Percentiles rank a stretch among this genome's conserved stretches.
These are phyloP conservation scores for Pteropus rufus DNA, from an alignment of 2,797 vertebrate genomes.

Conservation along the genomic window DNA sequence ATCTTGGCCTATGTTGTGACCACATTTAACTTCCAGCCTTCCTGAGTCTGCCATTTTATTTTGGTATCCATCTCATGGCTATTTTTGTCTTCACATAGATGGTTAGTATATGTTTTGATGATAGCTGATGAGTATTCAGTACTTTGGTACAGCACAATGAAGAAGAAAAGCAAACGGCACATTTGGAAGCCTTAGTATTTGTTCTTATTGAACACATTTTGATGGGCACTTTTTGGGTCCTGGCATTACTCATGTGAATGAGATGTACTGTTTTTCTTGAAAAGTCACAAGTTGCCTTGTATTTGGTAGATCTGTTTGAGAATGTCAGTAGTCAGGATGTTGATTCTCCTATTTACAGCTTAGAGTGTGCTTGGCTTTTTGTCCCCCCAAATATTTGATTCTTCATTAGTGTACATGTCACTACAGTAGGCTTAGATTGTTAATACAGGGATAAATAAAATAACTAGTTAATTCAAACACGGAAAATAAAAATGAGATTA, in stretches of 20 bases:
- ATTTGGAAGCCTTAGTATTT: background rate
- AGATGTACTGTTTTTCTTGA: background rate
- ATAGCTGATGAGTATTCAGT: background rate
- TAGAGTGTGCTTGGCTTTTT: background rate
- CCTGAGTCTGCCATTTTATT: background rate
- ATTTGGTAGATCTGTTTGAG: background rate
- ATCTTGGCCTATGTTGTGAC: background rate
- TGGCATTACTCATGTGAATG: background rate
- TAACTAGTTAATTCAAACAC: constrained; percentile 67
- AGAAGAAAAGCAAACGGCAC: background rate
- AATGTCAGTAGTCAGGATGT: background rate
- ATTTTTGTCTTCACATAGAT: background rate
- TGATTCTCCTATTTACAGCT: background rate
- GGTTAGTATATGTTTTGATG: background rate
- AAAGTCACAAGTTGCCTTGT: background rate
- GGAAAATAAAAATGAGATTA: constrained; percentile 55
- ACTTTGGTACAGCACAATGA: background rate
- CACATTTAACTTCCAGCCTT: background rate
- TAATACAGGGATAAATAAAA: constrained; percentile 65
- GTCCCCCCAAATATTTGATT: background rate
- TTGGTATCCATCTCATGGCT: background rate
- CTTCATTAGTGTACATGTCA: constrained; percentile 57
- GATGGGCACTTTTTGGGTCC: background rate
- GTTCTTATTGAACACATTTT: background rate
- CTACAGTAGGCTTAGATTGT: constrained; percentile 3